Conservation (phyloP, 2,797 vertebrate genomes). For the Margarornis squamiger region DNA sequence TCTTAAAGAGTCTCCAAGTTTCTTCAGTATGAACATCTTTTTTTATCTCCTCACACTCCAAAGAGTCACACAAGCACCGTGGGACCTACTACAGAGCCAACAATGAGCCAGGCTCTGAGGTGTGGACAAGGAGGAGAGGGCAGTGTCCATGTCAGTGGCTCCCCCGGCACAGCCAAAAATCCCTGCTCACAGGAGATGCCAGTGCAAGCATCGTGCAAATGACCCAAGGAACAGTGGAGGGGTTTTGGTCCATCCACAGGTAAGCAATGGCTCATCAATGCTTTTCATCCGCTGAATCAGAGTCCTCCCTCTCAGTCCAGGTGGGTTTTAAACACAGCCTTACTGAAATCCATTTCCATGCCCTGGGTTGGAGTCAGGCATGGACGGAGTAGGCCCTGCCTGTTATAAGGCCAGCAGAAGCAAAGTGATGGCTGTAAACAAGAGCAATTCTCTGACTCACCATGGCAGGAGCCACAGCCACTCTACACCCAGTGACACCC, state of each 20-base stretch:
- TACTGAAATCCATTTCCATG: neutral
- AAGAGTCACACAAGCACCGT: fast-evolving
- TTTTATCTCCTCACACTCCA: neutral
- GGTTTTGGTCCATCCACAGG: neutral
- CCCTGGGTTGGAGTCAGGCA: neutral
- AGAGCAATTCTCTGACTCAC: neutral
- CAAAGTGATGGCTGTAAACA: neutral
- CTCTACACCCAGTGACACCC: neutral
- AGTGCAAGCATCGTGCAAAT: fast-evolving
- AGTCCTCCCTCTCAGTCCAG: fast-evolving
- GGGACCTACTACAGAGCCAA: neutral
- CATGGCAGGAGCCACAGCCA: neutral
- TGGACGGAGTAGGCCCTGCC: neutral
- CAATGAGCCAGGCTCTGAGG: neutral
- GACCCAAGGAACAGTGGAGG: fast-evolving
- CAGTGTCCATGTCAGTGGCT: neutral
- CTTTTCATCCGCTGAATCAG: fast-evolving
- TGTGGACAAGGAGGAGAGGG: fast-evolving
- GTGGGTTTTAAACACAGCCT: neutral
- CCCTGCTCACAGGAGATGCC: fast-evolving
- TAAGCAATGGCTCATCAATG: neutral
- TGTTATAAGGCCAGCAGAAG: fast-evolving
- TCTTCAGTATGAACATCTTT: fast-evolving
- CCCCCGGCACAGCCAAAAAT: neutral
- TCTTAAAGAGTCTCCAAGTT: neutral